Percentiles rank a stretch among this genome's conserved stretches.
Conservation (phyloP, 2,113 vertebrate genomes). For the Sylvilagus bachmani region DNA sequence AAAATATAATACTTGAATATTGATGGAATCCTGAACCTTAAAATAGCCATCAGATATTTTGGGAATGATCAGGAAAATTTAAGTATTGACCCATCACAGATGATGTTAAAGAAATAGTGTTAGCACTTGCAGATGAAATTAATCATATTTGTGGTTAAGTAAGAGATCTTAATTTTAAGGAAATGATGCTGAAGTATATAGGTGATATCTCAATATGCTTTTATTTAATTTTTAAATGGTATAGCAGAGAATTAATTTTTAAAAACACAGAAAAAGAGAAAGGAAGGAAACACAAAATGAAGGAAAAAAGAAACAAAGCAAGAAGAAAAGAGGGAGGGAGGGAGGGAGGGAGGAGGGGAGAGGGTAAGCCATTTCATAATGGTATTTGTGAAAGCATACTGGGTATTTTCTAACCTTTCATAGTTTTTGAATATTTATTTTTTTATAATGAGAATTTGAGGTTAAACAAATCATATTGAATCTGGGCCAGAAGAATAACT, state of each 20-base stretch:
- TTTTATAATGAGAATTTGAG: not conserved
- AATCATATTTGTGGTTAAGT: not conserved
- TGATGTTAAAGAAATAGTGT: not conserved
- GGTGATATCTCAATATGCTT: not conserved
- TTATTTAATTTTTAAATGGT: slow-evolving; percentile 16
- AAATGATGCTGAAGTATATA: not conserved
- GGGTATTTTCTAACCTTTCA: not conserved
- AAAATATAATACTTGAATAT: not conserved
- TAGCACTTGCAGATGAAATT: not conserved
- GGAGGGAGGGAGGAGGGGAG: too few relatives aligned
- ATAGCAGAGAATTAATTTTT: not conserved
- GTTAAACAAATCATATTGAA: not conserved
- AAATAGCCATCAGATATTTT: slow-evolving; percentile 19
- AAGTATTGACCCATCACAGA: not conserved
- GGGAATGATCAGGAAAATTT: not conserved
- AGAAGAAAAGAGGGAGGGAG: not conserved
- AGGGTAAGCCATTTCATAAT: not conserved
- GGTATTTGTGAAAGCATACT: not conserved
- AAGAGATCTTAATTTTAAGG: not conserved
- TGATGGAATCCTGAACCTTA: not conserved
- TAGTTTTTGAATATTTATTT: slow-evolving; percentile 5
- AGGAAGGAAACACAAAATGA: accelerated
- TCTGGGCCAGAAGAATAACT: not conserved
- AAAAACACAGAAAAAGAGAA: not conserved
- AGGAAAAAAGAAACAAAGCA: accelerated